Percentiles rank a stretch among this genome's conserved stretches.
phyloP scores from a whole-genome alignment of 2,797 vertebrate genomes.

The Nannoperca obscura region DNA sequence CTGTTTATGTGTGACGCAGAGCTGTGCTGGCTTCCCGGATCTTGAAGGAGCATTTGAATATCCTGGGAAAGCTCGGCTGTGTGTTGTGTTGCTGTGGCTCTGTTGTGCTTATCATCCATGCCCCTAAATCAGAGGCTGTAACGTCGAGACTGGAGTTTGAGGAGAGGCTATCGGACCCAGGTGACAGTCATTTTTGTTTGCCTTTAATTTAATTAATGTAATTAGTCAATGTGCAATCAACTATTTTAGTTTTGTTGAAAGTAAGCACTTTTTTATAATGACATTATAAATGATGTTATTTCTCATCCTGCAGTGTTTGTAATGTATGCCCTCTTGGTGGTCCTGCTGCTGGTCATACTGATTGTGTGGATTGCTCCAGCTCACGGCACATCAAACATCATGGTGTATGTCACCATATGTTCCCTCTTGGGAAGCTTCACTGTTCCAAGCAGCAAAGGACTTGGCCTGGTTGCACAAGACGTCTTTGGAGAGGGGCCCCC shows the following conservation, averaged over 20 bases:
- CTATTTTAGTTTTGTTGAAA: background rate
- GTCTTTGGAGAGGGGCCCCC: constrained; percentile 85
- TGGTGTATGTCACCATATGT: constrained; percentile 97
- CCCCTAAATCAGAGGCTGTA: constrained; percentile 90
- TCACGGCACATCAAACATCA: constrained; percentile 92
- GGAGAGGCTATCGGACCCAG: constrained; percentile 93
- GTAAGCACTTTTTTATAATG: background rate
- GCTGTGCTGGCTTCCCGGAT: constrained; percentile 94
- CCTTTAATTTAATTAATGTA: background rate
- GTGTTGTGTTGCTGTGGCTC: constrained; percentile 94
- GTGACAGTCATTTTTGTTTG: constrained; percentile 71
- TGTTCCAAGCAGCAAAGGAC: constrained; percentile 96
- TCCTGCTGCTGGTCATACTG: constrained; percentile 89
- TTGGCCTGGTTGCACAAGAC: constrained; percentile 92
- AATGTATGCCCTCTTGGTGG: constrained; percentile 88
- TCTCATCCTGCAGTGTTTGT: constrained; percentile 90
- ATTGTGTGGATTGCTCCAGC: constrained; percentile 92
- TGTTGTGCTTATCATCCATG: constrained; percentile 93
- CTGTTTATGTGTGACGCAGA: constrained; percentile 81
- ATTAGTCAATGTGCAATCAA: background rate
- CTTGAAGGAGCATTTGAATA: constrained; percentile 92
- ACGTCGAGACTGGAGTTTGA: constrained; percentile 92
- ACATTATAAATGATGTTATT: constrained; percentile 22
- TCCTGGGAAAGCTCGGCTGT: constrained; percentile 95
- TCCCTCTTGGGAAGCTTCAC: constrained; percentile 97